These are phyloP conservation scores for Pardalotus punctatus DNA, from an alignment of 2,113 vertebrate species.

Conservation along the genomic window DNA sequence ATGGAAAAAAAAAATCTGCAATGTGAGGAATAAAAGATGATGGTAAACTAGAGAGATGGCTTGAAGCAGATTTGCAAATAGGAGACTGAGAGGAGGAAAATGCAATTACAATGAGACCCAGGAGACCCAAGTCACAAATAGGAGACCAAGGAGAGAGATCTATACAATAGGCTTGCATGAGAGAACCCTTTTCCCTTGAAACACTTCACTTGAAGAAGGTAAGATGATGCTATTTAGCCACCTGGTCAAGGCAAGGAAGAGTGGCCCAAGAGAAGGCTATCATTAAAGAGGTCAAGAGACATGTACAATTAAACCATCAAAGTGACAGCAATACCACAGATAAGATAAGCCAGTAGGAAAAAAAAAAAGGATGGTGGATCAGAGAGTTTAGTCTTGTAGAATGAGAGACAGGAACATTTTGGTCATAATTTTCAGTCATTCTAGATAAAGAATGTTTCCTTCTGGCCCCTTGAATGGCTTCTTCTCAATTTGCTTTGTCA, in stretches of 20 bases:
- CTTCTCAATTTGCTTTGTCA: neutral
- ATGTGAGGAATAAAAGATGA: neutral
- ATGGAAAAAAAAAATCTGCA: neutral
- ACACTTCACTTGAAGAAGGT: neutral
- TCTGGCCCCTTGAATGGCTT: neutral
- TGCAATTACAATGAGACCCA: neutral
- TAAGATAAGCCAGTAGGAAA: neutral
- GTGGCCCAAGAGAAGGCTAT: neutral
- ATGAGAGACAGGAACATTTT: neutral
- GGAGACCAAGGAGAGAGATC: neutral
- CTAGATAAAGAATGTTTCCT: neutral
- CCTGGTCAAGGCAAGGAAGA: neutral
- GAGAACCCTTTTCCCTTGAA: neutral
- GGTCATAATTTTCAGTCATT: neutral
- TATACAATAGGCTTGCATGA: neutral
- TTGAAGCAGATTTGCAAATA: neutral
- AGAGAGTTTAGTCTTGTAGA: neutral
- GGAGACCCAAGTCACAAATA: neutral
- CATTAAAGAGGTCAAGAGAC: slow-evolving; percentile 33
- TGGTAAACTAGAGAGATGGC: neutral
- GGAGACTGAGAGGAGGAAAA: neutral
- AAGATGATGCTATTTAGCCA: neutral
- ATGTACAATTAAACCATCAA: neutral
- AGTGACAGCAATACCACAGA: neutral
- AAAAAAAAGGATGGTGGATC: neutral